A percentile compares a stretch with the other conserved stretches of the same genome.
These are phyloP conservation scores for Elachura formosa DNA, from an alignment of 2,113 vertebrate species.

Conservation along the genomic window DNA sequence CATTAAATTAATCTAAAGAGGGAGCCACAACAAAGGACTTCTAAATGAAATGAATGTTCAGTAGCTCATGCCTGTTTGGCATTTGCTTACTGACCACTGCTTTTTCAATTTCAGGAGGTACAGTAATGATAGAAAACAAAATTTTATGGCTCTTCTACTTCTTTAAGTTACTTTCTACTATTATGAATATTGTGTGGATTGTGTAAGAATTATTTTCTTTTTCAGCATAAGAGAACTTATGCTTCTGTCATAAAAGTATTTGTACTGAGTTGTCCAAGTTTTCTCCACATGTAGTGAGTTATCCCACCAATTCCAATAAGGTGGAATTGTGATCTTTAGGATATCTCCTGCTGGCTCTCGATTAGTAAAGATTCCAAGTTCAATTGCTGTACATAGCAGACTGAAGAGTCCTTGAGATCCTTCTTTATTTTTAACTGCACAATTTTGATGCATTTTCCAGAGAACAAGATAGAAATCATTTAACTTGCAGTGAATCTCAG, in stretches of 20 bases:
- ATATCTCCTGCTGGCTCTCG: neutral
- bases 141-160: neutral
- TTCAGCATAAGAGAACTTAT: neutral
- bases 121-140: neutral
- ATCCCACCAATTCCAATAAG: neutral
- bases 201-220: neutral
- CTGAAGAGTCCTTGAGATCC: neutral
- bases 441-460: neutral
- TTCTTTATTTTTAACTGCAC: neutral
- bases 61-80: neutral
- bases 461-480: neutral
- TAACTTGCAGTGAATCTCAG: neutral
- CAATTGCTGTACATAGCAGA: neutral
- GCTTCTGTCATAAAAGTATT: neutral
- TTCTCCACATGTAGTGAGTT: neutral
- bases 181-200: neutral
- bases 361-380: neutral
- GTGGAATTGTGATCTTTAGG: neutral
- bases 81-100: neutral
- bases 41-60: neutral
- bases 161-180: neutral
- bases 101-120: neutral
- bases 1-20: slow-evolving; percentile 54
- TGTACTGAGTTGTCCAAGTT: neutral
- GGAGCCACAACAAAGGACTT: neutral